Conservation (phyloP, 2,888 invertebrate species). For the Minunthozetes semirufus region DNA sequence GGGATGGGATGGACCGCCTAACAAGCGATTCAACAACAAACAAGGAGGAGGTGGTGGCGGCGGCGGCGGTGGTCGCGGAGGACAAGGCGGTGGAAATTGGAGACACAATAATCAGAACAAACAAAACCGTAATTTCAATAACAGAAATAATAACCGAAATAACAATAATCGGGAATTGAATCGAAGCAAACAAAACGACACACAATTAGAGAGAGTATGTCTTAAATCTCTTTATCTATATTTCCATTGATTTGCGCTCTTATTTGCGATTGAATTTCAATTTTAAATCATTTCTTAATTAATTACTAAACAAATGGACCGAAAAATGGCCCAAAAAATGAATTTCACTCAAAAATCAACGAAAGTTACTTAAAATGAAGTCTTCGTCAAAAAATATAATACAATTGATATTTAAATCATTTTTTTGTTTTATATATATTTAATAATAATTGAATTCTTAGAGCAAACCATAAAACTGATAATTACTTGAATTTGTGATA, state of each 20-base stretch:
- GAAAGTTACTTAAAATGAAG: too few species aligned
- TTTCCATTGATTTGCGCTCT: background rate
- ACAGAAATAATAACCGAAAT: background rate
- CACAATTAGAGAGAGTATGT: conserved; percentile 27
- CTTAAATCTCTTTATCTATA: background rate
- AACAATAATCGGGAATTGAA: conserved; percentile 21
- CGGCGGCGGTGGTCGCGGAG: background rate
- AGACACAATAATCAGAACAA: background rate
- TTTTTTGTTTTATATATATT: too few species aligned
- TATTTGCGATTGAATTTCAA: background rate
- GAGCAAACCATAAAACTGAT: too few species aligned
- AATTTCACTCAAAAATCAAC: too few species aligned
- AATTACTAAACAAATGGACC: too few species aligned
- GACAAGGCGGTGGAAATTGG: background rate
- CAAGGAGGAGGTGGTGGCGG: background rate
- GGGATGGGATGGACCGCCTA: conserved; percentile 25
- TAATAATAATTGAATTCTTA: too few species aligned
- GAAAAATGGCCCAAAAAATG: too few species aligned
- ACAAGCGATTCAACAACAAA: conserved; percentile 22
- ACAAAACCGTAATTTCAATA: conserved; percentile 3
- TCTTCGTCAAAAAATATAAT: too few species aligned
- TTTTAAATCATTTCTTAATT: background rate
- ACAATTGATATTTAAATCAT: too few species aligned
- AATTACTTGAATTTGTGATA: too few species aligned
- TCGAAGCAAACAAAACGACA: conserved; percentile 24